Conservation (phyloP, 2,113 vertebrate genomes). For the Triplophysa rosa region DNA sequence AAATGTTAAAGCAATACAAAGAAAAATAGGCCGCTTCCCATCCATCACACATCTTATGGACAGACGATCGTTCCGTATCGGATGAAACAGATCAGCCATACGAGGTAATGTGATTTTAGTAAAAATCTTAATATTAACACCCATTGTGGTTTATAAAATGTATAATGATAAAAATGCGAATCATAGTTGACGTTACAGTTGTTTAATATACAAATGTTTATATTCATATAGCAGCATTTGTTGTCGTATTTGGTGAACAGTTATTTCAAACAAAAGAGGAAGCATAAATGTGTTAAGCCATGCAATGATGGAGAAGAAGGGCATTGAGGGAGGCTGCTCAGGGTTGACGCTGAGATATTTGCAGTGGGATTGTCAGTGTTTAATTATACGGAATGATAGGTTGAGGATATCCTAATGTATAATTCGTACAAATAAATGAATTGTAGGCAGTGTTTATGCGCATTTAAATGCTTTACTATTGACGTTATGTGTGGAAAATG, state of each 20-base stretch:
- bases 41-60: constrained; percentile 5
- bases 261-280: constrained; percentile 30
- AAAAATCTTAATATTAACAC: constrained; percentile 33
- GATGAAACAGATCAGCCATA: constrained; percentile 17
- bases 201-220: neutral
- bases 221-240: neutral
- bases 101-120: constrained; percentile 64
- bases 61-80: neutral
- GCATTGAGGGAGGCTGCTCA: constrained; percentile 49
- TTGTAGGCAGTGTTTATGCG: constrained; percentile 12
- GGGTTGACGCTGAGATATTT: constrained; percentile 39
- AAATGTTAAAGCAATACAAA: constrained; percentile 59
- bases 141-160: constrained; percentile 31
- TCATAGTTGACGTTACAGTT: neutral
- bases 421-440: neutral
- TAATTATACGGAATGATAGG: neutral
- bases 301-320: constrained; percentile 50
- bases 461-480: constrained; percentile 21
- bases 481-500: constrained; percentile 19
- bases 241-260: constrained; percentile 1
- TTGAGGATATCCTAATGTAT: neutral
- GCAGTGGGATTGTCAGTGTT: constrained; percentile 21
- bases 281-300: constrained; percentile 29
- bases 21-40: constrained; percentile 34
- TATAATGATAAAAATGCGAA: neutral